Conservation (phyloP, 2,113 vertebrate genomes). For the Marmota flaviventris region DNA sequence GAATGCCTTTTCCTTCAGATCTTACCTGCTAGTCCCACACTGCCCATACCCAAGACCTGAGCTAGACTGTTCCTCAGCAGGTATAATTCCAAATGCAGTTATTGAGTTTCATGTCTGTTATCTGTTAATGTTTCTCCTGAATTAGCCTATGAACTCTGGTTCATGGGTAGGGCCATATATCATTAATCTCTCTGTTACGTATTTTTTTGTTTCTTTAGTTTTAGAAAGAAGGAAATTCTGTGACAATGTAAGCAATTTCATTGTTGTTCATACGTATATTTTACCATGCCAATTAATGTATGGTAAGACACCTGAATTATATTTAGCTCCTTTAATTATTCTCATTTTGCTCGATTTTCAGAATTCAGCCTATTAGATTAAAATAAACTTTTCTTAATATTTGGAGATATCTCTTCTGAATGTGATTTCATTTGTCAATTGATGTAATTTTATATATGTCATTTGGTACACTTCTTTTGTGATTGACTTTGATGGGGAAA, state of each 20-base stretch:
- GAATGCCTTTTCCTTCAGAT: neutral
- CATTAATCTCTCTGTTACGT: conserved; percentile 1
- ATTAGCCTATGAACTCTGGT: neutral
- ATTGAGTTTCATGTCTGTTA: neutral
- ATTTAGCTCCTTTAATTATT: neutral
- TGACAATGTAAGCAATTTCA: neutral
- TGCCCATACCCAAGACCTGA: neutral
- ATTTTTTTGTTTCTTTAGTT: neutral
- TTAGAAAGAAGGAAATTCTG: neutral
- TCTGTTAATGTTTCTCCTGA: neutral
- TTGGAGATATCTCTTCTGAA: neutral
- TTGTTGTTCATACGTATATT: conserved; percentile 19
- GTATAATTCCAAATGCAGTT: neutral
- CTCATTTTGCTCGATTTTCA: neutral
- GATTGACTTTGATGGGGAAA: neutral
- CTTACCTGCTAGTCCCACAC: neutral
- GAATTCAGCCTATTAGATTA: conserved; percentile 14
- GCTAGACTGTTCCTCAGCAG: neutral
- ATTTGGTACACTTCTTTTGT: conserved; percentile 26
- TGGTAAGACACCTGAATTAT: neutral
- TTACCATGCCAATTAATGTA: conserved; percentile 24
- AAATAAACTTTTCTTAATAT: conserved; percentile 9
- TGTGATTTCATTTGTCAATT: conserved; percentile 49
- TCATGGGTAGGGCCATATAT: neutral
- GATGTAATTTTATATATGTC: neutral